These are phyloP conservation scores for Pseudomyrmex cubaensis DNA, from an alignment of 1,140 invertebrate species.

Conservation along the genomic window DNA sequence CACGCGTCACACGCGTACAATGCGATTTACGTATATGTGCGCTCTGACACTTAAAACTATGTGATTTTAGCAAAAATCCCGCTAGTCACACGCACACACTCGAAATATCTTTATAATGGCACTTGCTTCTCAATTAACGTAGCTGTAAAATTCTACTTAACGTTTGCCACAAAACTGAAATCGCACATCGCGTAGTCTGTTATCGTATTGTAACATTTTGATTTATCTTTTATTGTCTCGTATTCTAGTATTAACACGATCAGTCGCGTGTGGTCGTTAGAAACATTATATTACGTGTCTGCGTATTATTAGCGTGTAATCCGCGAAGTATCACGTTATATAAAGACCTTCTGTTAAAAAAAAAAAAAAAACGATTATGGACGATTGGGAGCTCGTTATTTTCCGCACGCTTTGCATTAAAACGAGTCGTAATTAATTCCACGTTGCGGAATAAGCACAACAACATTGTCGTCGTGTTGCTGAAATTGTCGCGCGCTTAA, in stretches of 20 bases:
- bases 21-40: not conserved
- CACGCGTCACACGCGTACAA: not conserved
- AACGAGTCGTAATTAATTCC: slow-evolving; percentile 40
- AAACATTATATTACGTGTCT: too few relatives aligned
- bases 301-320: not conserved
- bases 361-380: slow-evolving; percentile 5
- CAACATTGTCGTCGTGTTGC: not conserved
- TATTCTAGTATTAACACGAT: not conserved
- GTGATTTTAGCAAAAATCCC: slow-evolving; percentile 12
- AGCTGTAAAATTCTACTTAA: not conserved
- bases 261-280: too few relatives aligned
- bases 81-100: not conserved
- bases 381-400: slow-evolving; percentile 9
- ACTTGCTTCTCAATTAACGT: not conserved
- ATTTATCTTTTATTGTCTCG: not conserved
- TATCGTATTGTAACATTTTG: not conserved
- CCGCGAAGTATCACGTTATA: slow-evolving; percentile 21
- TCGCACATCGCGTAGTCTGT: not conserved
- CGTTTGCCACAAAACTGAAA: not conserved
- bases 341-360: not conserved
- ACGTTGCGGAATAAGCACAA: slow-evolving; percentile 25
- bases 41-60: too few relatives aligned
- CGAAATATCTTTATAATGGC: not conserved
- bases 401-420: slow-evolving; percentile 26
- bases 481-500: slow-evolving; percentile 37